Evolutionary conservation across 2,888 invertebrate genomes (phyloP), one percentile per base, ranked within the genome.

Genomic region (Nyleta sp.): DNA sequence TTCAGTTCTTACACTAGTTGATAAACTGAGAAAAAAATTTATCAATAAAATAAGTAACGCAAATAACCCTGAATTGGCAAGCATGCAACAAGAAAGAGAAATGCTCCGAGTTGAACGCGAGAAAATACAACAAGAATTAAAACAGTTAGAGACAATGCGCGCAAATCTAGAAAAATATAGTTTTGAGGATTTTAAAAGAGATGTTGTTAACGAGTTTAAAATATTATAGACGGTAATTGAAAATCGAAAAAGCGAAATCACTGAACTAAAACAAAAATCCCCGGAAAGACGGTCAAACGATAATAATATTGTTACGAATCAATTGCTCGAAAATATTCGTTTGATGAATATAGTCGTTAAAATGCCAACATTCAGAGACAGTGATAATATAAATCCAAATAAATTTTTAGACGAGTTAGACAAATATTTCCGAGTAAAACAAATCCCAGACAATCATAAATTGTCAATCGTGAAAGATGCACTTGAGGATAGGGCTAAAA

Each of bases 331-430:
- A 60, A 44, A 31, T 46, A n/a, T 60, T 13, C 22, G 22, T 40
- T 7, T 55, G 1, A 40, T 24, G 22, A 55, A 55, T 15, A 18
- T 55, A 2, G 24, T 38, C 5, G 55, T 20, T 4, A 2, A 7
- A 10, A 22, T 55, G 4, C 55, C 55, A 24, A 20, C 20, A 46
- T 60, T 60, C 13, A 13, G 7, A n/a, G 11, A 46, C 18, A 33
- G 24, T 31, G 18, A 31, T 28, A 17, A 40, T 11, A 10, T 11
- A 7, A 46, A 60, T 33, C 59, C 59, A 13, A 44, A 31, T 31
- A 60, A 46, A 60, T 60, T 60, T 44, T 22, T 57, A 17, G 18
- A 44, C 5, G 44, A 59, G 1, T 44, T 59, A n/a, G n/a, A 59
- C 11, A 59, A 59, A 44, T 59, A 59, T 44, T 59, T 59, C 31